These are phyloP conservation scores for Neomorphus geoffroyi DNA, from an alignment of 2,797 vertebrate species.

Conservation along the genomic window DNA sequence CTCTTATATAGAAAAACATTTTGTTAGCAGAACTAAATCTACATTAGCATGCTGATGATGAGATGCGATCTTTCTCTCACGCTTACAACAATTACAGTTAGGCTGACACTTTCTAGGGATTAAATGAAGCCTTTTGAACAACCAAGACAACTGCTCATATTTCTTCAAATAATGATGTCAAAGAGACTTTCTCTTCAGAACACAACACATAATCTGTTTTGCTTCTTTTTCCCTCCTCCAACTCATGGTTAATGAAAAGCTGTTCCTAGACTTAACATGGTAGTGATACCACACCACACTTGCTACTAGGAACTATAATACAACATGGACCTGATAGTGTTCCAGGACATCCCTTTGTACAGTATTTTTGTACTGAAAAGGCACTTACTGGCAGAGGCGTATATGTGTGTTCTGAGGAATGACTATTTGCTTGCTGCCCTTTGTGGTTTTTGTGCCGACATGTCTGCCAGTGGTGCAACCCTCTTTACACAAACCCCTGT, in stretches of 20 bases:
- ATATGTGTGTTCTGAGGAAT: neutral
- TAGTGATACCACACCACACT: neutral
- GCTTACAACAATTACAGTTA: neutral
- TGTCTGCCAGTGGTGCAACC: constrained; percentile 29
- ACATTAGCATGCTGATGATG: neutral
- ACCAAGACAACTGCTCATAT: neutral
- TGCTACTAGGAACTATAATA: neutral
- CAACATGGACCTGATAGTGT: neutral
- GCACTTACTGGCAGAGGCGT: neutral
- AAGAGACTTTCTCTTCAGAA: neutral
- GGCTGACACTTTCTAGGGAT: neutral
- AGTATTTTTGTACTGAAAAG: neutral
- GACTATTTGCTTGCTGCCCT: neutral
- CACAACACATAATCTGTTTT: neutral
- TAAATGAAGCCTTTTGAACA: neutral
- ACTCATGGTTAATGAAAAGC: neutral
- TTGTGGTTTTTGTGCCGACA: constrained; percentile 48
- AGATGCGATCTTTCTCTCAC: neutral
- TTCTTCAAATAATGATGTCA: neutral
- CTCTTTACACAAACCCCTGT: constrained; percentile 11
- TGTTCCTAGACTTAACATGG: neutral
- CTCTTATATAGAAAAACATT: accelerated
- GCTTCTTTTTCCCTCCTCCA: neutral
- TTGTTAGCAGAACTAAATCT: neutral
- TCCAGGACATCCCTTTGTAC: neutral